Percentiles rank a stretch among this genome's conserved stretches.
These are phyloP conservation scores for Rugalucina vietnamica DNA, from an alignment of 2,888 invertebrate genomes.

Conservation along the genomic window DNA sequence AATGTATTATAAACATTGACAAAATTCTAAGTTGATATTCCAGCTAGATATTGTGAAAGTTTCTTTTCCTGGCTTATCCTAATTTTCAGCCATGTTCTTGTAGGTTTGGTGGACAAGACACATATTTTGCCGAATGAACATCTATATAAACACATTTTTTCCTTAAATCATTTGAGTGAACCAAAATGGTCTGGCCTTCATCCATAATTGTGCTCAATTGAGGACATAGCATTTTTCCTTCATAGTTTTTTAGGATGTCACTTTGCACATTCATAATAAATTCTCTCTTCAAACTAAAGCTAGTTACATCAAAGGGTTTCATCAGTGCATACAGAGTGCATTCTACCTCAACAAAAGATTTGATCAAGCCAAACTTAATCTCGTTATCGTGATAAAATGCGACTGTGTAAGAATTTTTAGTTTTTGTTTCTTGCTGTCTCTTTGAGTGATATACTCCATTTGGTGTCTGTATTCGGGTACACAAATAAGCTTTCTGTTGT, in stretches of 20 bases:
- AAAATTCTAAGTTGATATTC: no score
- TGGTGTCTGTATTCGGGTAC: neutral
- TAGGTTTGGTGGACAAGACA: neutral
- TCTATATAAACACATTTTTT: conserved; percentile 13
- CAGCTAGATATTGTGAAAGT: no score
- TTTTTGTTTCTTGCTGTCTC: neutral
- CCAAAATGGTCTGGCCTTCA: neutral
- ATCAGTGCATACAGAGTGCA: neutral
- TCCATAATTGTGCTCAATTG: neutral
- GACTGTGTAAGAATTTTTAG: neutral
- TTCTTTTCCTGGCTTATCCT: no score
- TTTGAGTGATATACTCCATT: neutral
- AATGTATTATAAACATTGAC: no score
- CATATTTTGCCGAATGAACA: neutral
- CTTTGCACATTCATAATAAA: neutral
- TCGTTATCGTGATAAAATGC: neutral
- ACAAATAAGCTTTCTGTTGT: neutral
- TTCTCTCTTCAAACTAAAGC: neutral
- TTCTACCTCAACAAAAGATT: neutral
- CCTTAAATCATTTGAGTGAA: neutral
- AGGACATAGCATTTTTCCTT: neutral
- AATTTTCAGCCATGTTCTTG: neutral
- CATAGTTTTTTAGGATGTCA: neutral
- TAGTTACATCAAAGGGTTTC: neutral
- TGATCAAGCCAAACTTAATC: neutral